Base-by-base conservation (phyloP, 2,888 invertebrate genomes). In the Oegoconia quadripuncta region DNA sequence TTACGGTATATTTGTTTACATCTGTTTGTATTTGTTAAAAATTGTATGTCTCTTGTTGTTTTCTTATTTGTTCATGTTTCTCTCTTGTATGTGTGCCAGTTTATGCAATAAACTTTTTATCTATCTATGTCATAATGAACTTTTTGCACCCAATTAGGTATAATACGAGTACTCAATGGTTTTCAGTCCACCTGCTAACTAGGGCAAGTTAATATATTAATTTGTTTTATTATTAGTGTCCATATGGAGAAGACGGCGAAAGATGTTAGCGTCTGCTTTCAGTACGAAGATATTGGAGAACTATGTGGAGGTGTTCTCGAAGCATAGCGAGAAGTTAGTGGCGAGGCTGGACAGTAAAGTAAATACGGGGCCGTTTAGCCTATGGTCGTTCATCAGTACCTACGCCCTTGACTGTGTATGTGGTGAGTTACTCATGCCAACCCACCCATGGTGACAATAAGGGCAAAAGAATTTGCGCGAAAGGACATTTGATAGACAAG, bases 221-320 rank as follows among this genome's bases (percentile, higher is more conserved):
- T 41, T n/a, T n/a, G 31, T 25, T 46, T 42, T 35, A 32, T 26
- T 40, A n/a, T 22, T 48, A 87, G 86, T 86, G 27, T 25, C 78
- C 1, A 91, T 91, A 53, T 93, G 93, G 93, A 83, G 88, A 45
- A 71, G 72, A 2, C 81, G 92, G 12, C 74, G 93, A 3, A 92
- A 91, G 65, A 70, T 91, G 38, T 64, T 93, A 34, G 87, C 91
- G 16, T 92, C 92, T 16, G 89, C 91, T 0, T 93, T 93, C 59
- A 92, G 91, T 56, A 92, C 91, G 42, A 90, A 88, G 63, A 90
- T 92, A 42, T 74, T 93, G n/a, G 89, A 92, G 42, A 89, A 81
- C 35, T 93, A 92, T 52, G 80, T 92, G 2, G 82, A 88, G 2
- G 83, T 92, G 0, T 92, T 93, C 65, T 83, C 90, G 20, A 89